Percentiles rank a stretch among this genome's conserved stretches.
Conservation (phyloP, 1,140 invertebrate species). For the Lutraria rhynchaena region DNA sequence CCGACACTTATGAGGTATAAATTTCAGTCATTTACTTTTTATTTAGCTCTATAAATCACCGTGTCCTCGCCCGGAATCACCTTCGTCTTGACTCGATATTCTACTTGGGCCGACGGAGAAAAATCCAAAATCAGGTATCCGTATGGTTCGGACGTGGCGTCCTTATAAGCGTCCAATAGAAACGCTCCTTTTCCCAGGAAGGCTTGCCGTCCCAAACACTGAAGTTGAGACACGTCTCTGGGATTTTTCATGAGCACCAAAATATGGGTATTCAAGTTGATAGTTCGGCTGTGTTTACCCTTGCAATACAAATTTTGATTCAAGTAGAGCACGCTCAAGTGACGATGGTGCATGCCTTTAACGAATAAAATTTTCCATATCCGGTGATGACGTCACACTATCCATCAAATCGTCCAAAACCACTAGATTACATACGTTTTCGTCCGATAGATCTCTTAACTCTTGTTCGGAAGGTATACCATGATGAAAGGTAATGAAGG, state of each 20-base stretch:
- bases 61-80: constrained; percentile 44
- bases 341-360: constrained; percentile 44
- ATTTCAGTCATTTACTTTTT: no score
- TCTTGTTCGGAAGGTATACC: constrained; percentile 16
- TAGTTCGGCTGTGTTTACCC: constrained; percentile 38
- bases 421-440: constrained; percentile 13
- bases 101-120: neutral
- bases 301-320: constrained; percentile 52
- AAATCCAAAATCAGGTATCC: constrained; percentile 47
- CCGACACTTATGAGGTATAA: no score
- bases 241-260: constrained; percentile 44
- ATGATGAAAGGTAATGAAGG: constrained; percentile 21
- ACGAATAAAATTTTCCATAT: constrained; percentile 50
- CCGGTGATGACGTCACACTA: constrained; percentile 5
- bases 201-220: constrained; percentile 32
- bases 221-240: constrained; percentile 45
- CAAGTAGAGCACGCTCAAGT: constrained; percentile 29
- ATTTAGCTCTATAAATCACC: constrained; percentile 15
- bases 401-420: constrained; percentile 47
- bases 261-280: constrained; percentile 25
- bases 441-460: neutral
- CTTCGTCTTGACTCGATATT: constrained; percentile 12
- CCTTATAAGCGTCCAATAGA: constrained; percentile 49
- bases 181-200: constrained; percentile 23
- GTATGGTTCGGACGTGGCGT: constrained; percentile 27